Percentiles rank a stretch among this genome's conserved stretches.
phyloP scores from a whole-genome alignment of 1,140 invertebrate species.

The Luehdorfia chinensis region DNA sequence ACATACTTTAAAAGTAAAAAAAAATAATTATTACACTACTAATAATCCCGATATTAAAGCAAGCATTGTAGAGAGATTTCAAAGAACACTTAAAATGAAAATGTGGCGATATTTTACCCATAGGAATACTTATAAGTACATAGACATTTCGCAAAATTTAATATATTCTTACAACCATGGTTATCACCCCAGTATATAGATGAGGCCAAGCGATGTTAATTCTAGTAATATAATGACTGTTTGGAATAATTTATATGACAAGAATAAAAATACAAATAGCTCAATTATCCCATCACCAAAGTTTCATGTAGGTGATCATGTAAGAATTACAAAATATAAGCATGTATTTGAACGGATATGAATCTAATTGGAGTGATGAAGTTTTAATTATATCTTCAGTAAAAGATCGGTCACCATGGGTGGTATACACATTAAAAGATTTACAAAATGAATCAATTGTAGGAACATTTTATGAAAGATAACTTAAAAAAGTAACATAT shows the following conservation, averaged over 20 bases:
- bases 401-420: conserved; percentile 26
- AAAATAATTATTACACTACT: conserved; percentile 50
- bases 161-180: conserved; percentile 39
- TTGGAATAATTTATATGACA: conserved; percentile 35
- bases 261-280: conserved; percentile 4
- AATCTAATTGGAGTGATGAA: conserved; percentile 49
- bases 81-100: conserved; percentile 57
- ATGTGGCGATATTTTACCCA: conserved; percentile 62
- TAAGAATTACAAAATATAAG: conserved; percentile 30
- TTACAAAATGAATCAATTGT: conserved; percentile 33
- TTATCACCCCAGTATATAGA: conserved; percentile 21
- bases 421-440: conserved; percentile 41
- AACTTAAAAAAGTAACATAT: conserved; percentile 27
- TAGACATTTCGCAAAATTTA: conserved; percentile 51
- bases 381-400: conserved; percentile 42
- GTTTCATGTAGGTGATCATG: conserved; percentile 20
- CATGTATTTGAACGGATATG: conserved; percentile 35
- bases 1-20: conserved; percentile 27
- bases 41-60: conserved; percentile 60
- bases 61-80: conserved; percentile 60
- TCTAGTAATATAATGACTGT: conserved; percentile 39
- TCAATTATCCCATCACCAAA: no score
- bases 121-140: conserved; percentile 44
- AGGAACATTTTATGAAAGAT: no score
- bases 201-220: conserved; percentile 40